Base-by-base conservation (phyloP, 1,140 invertebrate genomes). In the Drosophila simulans region DNA sequence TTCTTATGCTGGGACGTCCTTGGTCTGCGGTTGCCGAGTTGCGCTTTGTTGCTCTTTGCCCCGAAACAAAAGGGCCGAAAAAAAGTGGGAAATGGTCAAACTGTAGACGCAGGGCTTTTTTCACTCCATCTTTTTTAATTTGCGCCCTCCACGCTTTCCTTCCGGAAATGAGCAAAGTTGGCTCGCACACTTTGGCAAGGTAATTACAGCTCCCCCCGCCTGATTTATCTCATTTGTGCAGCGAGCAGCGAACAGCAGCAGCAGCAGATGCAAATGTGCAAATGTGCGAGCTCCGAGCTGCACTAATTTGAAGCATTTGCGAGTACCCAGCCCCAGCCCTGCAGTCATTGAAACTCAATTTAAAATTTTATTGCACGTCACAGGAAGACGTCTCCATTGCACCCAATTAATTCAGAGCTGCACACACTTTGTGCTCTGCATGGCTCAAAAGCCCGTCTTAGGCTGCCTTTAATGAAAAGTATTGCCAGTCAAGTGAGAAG, bases 81-180 rank as follows among this genome's bases (percentile, higher is more conserved):
- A 20, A 49, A 17, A 65, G 37, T 22, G 25, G 31, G 22, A 70
- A 71, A 70, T 49, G 68, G 68, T 70, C 68, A 71, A 40, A 49
- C 43, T 49, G 65, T 37, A 71, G 52, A 70, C 68, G 64, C 68
- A 70, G 68, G 37, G 57, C 43, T 52, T 34, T 62, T 56, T 65
- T 64, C 58, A 74, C 74, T 74, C 59, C 42, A 56, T 80, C 45
- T 54, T 69, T 74, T 85, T 77, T 85, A 85, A 84, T 80, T 85
- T 80, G 72, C 80, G 51, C 59, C 54, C 60, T 37, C 54, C 52
- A 56, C 62, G 69, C 51, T 65, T 79, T 45, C 37, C 49, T 49
- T 55, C 17, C 40, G 66, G 58, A 77, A 84, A 74, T 78, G 74
- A 78, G 80, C 62, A 74, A 69, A 78, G 69, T 78, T 77, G 48